These are phyloP conservation scores for Leuctra nigra DNA, from an alignment of 2,888 invertebrate genomes.

Conservation along the genomic window DNA sequence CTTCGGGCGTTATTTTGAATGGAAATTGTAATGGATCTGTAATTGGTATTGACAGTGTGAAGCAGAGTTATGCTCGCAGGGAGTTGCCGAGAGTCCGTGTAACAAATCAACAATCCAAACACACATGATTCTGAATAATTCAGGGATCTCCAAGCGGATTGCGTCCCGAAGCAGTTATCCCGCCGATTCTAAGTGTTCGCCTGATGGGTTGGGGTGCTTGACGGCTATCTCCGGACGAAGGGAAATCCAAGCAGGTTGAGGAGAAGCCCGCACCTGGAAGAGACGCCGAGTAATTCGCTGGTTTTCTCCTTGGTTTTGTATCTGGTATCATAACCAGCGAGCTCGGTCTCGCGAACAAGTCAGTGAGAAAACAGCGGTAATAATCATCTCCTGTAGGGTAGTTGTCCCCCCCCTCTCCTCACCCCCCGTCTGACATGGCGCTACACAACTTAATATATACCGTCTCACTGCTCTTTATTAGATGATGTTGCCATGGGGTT, in stretches of 20 bases:
- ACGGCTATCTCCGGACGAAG: no score
- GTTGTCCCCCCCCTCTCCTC: neutral
- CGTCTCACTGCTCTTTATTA: no score
- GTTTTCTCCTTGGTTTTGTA: neutral
- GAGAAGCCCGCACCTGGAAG: constrained; percentile 2
- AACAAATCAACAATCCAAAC: constrained; percentile 5
- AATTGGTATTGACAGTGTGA: no score
- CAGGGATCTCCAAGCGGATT: neutral
- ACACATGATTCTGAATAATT: constrained; percentile 8
- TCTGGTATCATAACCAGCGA: no score
- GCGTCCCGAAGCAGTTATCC: neutral
- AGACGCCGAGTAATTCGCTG: constrained; percentile 10
- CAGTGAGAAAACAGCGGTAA: constrained; percentile 3
- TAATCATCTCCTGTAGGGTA: neutral
- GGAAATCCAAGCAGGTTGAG: neutral
- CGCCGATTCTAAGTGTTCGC: neutral
- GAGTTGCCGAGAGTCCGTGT: neutral
- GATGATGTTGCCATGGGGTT: no score
- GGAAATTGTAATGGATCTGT: no score
- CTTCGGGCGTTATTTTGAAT: no score
- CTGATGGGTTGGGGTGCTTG: neutral
- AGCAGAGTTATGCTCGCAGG: no score
- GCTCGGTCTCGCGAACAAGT: no score
- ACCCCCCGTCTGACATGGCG: no score
- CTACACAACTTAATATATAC: no score